A percentile compares a stretch with the other conserved stretches of the same genome.
These are phyloP conservation scores for Anolis sagrei DNA, from an alignment of 2,113 vertebrate genomes.

Conservation along the genomic window DNA sequence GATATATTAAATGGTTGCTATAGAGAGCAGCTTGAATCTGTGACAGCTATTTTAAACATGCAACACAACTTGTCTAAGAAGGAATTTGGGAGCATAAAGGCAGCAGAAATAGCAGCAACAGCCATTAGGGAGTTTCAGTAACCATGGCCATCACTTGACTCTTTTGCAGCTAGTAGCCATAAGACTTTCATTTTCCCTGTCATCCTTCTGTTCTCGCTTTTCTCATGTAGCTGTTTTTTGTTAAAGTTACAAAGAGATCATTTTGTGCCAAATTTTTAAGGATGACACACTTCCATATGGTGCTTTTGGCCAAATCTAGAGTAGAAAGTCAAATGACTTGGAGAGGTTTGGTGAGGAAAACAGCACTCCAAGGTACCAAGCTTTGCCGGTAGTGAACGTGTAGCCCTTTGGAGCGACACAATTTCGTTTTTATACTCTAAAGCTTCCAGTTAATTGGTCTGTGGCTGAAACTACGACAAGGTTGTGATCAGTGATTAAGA, in stretches of 20 bases:
- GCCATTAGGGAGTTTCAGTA: not conserved
- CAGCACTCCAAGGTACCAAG: not conserved
- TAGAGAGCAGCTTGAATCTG: not conserved
- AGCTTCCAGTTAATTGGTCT: not conserved
- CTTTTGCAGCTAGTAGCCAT: not conserved
- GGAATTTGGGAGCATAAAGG: not conserved
- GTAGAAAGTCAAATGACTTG: not conserved
- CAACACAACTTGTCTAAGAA: not conserved
- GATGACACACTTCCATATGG: not conserved
- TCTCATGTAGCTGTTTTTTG: not conserved
- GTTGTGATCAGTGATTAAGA: not conserved
- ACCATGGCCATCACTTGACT: not conserved
- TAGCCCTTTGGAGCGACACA: not conserved
- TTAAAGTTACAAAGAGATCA: not conserved
- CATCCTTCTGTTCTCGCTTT: not conserved
- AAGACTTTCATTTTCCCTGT: not conserved
- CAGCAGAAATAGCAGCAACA: not conserved
- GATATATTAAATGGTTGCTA: not conserved
- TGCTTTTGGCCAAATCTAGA: not conserved
- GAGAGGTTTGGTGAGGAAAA: not conserved
- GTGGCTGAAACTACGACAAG: not conserved
- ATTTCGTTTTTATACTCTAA: not conserved
- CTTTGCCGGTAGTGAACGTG: not conserved
- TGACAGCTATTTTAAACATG: not conserved
- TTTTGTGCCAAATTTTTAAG: not conserved